Conservation (phyloP, 2,797 vertebrate species). For the Neosilurus hyrtlii region DNA sequence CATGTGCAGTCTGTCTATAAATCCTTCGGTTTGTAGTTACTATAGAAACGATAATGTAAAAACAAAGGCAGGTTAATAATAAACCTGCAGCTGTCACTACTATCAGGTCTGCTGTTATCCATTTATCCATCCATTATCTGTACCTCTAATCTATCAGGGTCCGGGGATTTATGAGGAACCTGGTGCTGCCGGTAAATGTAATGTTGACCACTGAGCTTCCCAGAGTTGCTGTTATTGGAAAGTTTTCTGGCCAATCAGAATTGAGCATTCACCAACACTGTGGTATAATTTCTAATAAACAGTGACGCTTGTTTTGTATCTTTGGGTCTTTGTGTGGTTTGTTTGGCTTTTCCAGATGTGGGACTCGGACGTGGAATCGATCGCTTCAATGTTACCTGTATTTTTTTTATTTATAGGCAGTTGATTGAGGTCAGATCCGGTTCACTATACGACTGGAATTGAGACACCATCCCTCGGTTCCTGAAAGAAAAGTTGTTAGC, state of each 20-base stretch:
- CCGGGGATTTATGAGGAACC: too few species aligned
- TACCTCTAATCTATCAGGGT: too few species aligned
- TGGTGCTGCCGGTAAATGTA: too few species aligned
- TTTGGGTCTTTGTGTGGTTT: not conserved
- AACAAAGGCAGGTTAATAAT: not conserved
- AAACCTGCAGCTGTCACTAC: not conserved
- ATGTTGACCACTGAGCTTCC: too few species aligned
- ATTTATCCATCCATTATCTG: too few species aligned
- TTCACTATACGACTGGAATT: not conserved
- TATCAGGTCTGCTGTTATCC: not conserved
- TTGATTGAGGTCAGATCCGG: conserved; percentile 15
- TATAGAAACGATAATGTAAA: not conserved
- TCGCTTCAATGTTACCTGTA: not conserved
- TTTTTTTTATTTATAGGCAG: not conserved
- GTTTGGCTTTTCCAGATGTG: not conserved
- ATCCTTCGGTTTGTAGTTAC: not conserved
- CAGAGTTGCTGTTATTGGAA: not conserved
- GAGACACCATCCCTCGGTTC: not conserved
- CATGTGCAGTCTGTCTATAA: not conserved
- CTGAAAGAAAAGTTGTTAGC: conserved; percentile 11
- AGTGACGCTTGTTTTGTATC: not conserved
- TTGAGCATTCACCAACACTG: not conserved
- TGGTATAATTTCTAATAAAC: not conserved
- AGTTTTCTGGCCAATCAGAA: not conserved
- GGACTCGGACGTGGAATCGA: not conserved